Conservation (phyloP, 37 sponge, comb jelly and placozoan genomes). For the Bolinopsis microptera region DNA sequence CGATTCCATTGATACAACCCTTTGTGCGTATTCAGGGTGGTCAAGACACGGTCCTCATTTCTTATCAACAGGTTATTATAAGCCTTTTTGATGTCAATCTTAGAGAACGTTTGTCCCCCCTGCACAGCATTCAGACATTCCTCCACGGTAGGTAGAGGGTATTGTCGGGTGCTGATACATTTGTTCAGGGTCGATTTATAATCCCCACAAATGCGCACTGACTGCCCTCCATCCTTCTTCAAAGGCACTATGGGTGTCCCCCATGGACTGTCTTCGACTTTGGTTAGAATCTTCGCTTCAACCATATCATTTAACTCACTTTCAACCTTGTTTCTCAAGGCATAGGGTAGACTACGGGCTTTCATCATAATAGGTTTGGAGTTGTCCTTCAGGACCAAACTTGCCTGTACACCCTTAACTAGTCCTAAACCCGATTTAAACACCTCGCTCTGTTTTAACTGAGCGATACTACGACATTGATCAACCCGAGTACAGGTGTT, state of each 20-base stretch:
- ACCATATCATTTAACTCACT: conserved; percentile 62
- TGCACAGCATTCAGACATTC: conserved; percentile 44
- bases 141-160: conserved; percentile 66
- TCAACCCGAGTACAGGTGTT: too few species aligned
- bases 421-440: conserved; percentile 2
- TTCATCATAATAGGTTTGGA: conserved; percentile 57
- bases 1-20: conserved; percentile 72
- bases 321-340: conserved; percentile 68
- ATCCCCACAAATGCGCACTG: conserved; percentile 73
- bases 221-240: conserved; percentile 64
- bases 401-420: background rate
- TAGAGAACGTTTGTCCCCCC: conserved; percentile 66
- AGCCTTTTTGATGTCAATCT: conserved; percentile 68
- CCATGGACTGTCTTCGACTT: conserved; percentile 69
- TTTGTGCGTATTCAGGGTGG: conserved; percentile 72
- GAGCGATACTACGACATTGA: background rate
- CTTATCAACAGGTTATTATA: conserved; percentile 68
- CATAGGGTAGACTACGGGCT: conserved; percentile 70
- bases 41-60: conserved; percentile 50
- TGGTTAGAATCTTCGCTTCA: conserved; percentile 65
- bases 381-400: background rate
- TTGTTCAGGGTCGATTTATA: conserved; percentile 67
- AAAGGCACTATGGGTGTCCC: conserved; percentile 71
- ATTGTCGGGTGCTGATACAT: background rate
- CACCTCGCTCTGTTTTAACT: background rate